These are phyloP conservation scores for Dendrolimus houi DNA, from an alignment of 2,888 invertebrate species.

Conservation along the genomic window DNA sequence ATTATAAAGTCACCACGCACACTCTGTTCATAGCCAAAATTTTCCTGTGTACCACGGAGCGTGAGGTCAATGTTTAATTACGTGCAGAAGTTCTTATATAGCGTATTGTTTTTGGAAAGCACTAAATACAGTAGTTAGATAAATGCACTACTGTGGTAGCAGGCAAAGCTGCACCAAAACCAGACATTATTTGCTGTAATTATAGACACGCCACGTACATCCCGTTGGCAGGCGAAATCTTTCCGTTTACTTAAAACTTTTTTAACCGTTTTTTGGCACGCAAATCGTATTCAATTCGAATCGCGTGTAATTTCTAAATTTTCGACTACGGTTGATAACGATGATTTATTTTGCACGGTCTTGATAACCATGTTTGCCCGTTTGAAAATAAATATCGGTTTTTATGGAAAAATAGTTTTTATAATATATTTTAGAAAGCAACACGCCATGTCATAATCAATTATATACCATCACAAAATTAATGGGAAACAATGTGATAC, in stretches of 20 bases:
- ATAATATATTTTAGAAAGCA: constrained; percentile 10
- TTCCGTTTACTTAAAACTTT: constrained; percentile 52
- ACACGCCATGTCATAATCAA: constrained; percentile 2
- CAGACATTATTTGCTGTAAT: constrained; percentile 53
- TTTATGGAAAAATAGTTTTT: constrained; percentile 16
- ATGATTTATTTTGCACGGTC: background rate
- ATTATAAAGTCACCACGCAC: no score
- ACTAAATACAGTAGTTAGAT: background rate
- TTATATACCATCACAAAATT: constrained; percentile 3
- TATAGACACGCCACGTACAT: constrained; percentile 51
- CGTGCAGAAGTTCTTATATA: no score
- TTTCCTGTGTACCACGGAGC: no score
- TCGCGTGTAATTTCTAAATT: constrained; percentile 60
- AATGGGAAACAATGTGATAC: constrained; percentile 2
- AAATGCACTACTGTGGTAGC: constrained; percentile 10
- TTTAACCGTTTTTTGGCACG: constrained; percentile 64
- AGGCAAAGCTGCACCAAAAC: constrained; percentile 49
- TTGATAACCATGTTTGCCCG: constrained; percentile 15
- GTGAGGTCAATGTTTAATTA: no score
- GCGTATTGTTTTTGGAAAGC: no score
- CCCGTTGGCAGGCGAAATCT: constrained; percentile 39
- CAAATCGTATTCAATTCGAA: constrained; percentile 45
- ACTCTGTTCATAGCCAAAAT: no score
- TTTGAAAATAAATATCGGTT: constrained; percentile 24
- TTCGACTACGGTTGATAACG: constrained; percentile 47